A percentile compares a stretch with the other conserved stretches of the same genome.
Conservation (phyloP, 2,113 vertebrate species). For the Elachura formosa region DNA sequence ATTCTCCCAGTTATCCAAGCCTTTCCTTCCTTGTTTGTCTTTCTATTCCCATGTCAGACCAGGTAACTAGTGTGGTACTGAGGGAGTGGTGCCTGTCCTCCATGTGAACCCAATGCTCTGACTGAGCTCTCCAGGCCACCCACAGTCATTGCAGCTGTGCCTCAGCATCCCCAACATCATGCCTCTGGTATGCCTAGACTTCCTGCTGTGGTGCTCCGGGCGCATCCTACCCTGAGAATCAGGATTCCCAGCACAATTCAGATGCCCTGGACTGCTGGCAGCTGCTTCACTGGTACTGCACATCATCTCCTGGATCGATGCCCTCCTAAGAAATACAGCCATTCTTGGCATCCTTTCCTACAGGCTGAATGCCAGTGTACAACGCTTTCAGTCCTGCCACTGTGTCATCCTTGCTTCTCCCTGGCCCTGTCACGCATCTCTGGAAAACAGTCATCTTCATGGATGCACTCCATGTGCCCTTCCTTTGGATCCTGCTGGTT, state of each 20-base stretch:
- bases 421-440: background rate
- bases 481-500: background rate
- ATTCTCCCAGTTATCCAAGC: background rate
- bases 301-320: background rate
- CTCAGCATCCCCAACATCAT: background rate
- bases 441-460: background rate
- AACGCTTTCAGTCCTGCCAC: background rate
- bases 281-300: background rate
- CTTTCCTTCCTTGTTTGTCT: background rate
- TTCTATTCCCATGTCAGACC: too few species aligned
- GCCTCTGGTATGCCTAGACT: background rate
- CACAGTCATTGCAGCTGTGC: background rate
- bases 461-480: rapidly evolving
- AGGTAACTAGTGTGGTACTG: too few species aligned
- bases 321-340: background rate
- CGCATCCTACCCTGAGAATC: background rate
- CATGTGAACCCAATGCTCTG: background rate
- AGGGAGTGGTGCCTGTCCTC: background rate
- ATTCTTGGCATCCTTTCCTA: background rate
- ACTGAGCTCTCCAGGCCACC: background rate
- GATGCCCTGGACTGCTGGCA: background rate
- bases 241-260: background rate
- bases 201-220: background rate
- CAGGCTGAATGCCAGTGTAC: background rate
- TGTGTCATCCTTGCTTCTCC: background rate